These are phyloP conservation scores for Drosophila cracens DNA, from an alignment of 2,888 invertebrate genomes.

Conservation along the genomic window DNA sequence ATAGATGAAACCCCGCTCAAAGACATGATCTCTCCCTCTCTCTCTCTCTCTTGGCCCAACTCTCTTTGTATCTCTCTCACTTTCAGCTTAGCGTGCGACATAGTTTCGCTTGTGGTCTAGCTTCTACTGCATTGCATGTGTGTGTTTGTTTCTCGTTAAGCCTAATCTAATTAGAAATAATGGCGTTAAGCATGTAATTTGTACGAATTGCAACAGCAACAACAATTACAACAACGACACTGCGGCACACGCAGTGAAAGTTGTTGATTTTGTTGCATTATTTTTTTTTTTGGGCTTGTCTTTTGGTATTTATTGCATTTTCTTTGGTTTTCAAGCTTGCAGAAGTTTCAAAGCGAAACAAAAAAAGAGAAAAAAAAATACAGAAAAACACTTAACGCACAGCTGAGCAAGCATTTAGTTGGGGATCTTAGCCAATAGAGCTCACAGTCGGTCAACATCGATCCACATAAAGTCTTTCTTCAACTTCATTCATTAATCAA, in stretches of 20 bases:
- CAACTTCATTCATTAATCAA: slow-evolving; percentile 46
- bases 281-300: slow-evolving; percentile 50
- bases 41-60: neutral
- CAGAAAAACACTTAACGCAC: slow-evolving; percentile 41
- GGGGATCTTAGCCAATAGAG: slow-evolving; percentile 46
- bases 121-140: slow-evolving; percentile 33
- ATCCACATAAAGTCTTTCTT: slow-evolving; percentile 28
- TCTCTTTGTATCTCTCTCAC: slow-evolving; percentile 4
- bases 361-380: slow-evolving; percentile 17
- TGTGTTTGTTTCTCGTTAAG: slow-evolving; percentile 26
- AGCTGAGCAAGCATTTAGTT: slow-evolving; percentile 44
- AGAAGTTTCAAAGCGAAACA: slow-evolving; percentile 40
- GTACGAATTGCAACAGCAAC: slow-evolving; percentile 39
- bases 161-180: slow-evolving; percentile 78
- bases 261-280: slow-evolving; percentile 37
- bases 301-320: slow-evolving; percentile 62
- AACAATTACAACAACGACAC: slow-evolving; percentile 26
- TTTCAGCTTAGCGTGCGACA: slow-evolving; percentile 66
- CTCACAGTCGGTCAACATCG: slow-evolving; percentile 29
- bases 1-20: slow-evolving; percentile 21
- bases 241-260: slow-evolving; percentile 67
- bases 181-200: slow-evolving; percentile 71
- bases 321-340: slow-evolving; percentile 66
- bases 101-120: slow-evolving; percentile 63
- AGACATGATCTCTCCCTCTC: neutral